Percentiles rank a stretch among this genome's conserved stretches.
These are phyloP conservation scores for Thereva unica DNA, from an alignment of 2,888 invertebrate species.

Conservation along the genomic window DNA sequence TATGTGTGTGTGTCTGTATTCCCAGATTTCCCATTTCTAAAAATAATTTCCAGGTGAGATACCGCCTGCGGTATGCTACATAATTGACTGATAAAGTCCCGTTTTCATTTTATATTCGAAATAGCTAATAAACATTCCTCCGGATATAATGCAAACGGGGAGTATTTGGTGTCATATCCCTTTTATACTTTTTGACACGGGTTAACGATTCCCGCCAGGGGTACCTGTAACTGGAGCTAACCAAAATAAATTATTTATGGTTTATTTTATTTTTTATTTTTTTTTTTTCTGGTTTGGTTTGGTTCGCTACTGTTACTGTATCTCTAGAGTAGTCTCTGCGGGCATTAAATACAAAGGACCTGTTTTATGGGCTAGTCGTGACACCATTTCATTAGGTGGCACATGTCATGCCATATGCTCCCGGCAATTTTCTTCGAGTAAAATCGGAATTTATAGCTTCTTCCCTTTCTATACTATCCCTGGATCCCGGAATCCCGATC, in stretches of 20 bases:
- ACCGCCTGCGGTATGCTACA: neutral
- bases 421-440: conserved; percentile 37
- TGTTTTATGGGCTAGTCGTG: conserved; percentile 38
- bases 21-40: neutral
- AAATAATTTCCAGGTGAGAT: conserved; percentile 19
- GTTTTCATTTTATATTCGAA: conserved; percentile 22
- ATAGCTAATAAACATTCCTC: conserved; percentile 13
- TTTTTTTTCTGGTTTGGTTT: too few species aligned
- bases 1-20: too few species aligned
- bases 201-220: conserved; percentile 10
- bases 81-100: conserved; percentile 31
- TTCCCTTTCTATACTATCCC: conserved; percentile 19
- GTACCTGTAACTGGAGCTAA: conserved; percentile 15
- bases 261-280: conserved; percentile 29
- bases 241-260: conserved; percentile 37
- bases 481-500: neutral
- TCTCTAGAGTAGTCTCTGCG: conserved; percentile 4
- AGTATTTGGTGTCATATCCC: conserved; percentile 17
- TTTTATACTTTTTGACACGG: conserved; percentile 5
- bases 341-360: conserved; percentile 37
- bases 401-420: conserved; percentile 39
- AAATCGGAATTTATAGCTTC: conserved; percentile 37
- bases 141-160: conserved; percentile 3
- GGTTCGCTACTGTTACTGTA: neutral
- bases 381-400: conserved; percentile 39